phyloP scores from a whole-genome alignment of 2,797 vertebrate species.

The Mus minutoides region DNA sequence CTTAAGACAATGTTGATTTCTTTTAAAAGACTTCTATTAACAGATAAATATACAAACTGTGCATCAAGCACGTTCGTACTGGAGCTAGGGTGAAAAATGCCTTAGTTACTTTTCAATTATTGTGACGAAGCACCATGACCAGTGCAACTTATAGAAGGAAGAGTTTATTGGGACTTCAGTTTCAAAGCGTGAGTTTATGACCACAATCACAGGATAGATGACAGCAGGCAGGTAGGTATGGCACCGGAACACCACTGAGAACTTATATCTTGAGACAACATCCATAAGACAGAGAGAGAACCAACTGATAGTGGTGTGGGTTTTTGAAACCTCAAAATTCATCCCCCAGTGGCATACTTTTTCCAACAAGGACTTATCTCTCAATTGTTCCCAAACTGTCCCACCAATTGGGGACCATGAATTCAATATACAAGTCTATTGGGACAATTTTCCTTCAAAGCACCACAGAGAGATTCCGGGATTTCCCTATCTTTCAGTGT shows the following conservation, averaged over 20 bases:
- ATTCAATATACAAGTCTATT: not conserved
- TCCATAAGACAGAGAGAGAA: not conserved
- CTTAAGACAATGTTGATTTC: constrained; percentile 51
- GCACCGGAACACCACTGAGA: not conserved
- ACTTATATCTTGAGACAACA: not conserved
- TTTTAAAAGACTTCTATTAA: constrained; percentile 48
- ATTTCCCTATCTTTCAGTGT: not conserved
- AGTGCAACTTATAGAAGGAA: not conserved
- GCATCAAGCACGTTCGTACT: not conserved
- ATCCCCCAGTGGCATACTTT: not conserved
- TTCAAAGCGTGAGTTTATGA: not conserved
- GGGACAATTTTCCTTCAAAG: not conserved
- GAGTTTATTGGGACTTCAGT: not conserved
- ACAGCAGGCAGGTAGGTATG: not conserved
- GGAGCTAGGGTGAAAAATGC: not conserved
- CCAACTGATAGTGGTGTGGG: no score
- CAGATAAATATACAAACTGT: constrained; percentile 3
- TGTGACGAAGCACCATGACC: no score
- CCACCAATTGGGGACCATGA: not conserved
- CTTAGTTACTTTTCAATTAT: not conserved
- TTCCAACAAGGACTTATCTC: not conserved
- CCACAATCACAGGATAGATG: not conserved
- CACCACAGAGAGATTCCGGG: not conserved
- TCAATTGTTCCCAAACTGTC: not conserved
- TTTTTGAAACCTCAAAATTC: not conserved